Percentiles rank a stretch among this genome's conserved stretches.
phyloP scores from a whole-genome alignment of 2,797 vertebrate genomes.

The Sternarchorhynchus goeldii region DNA sequence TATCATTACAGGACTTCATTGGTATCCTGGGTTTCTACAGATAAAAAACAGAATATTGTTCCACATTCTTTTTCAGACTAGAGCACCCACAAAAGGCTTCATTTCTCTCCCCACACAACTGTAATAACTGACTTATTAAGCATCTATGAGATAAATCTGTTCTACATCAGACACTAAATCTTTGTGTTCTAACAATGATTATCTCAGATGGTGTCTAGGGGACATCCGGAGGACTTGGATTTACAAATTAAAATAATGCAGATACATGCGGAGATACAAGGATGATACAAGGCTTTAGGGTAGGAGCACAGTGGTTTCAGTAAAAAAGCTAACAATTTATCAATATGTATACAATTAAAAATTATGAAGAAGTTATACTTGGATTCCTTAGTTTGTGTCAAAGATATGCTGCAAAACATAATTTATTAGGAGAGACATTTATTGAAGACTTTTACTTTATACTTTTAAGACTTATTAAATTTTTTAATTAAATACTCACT shows the following conservation, averaged over 20 bases:
- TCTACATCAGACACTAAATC: neutral
- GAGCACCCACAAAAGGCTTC: too few species aligned
- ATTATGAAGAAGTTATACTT: neutral
- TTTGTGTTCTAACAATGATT: neutral
- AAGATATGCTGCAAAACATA: neutral
- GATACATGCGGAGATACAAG: neutral
- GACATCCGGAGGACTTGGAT: neutral
- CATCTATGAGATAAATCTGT: neutral
- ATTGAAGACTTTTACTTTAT: neutral
- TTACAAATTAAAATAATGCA: conserved; percentile 6
- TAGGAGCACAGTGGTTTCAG: neutral
- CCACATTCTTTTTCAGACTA: too few species aligned
- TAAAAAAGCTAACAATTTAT: neutral
- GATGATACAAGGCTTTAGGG: too few species aligned
- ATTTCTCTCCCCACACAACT: neutral
- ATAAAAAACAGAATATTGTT: too few species aligned
- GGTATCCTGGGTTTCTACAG: too few species aligned
- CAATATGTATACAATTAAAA: neutral
- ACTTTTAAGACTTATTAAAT: too few species aligned
- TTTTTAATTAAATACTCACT: neutral
- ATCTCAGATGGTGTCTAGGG: neutral
- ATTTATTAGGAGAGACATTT: neutral
- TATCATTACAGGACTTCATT: too few species aligned
- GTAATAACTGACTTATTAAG: neutral
- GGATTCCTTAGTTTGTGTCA: neutral